These are phyloP conservation scores for Acanthiza pusilla DNA, from an alignment of 2,797 vertebrate genomes.

Conservation along the genomic window DNA sequence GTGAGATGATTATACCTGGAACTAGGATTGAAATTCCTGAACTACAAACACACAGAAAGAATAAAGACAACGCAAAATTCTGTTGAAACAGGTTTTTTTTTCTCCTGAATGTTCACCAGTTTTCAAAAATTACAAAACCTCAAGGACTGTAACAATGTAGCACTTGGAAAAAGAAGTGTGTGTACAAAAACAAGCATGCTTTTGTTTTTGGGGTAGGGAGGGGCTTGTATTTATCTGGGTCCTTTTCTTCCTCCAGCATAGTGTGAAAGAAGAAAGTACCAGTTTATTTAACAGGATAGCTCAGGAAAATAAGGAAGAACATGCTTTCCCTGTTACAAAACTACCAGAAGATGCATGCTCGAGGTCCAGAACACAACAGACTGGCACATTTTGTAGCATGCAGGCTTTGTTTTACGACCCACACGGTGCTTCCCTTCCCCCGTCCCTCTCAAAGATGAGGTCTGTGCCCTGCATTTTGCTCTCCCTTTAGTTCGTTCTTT, in stretches of 20 bases:
- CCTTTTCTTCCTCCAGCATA: not conserved
- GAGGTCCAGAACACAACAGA: not conserved
- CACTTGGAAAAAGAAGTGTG: not conserved
- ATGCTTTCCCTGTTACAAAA: slow-evolving; percentile 7
- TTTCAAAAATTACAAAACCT: slow-evolving; percentile 37
- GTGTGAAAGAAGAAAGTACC: not conserved
- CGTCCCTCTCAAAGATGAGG: not conserved
- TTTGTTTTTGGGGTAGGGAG: not conserved
- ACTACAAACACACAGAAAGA: not conserved
- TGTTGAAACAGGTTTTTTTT: not conserved
- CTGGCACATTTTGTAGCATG: slow-evolving; percentile 6
- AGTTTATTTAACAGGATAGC: not conserved
- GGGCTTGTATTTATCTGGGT: not conserved
- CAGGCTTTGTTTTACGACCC: not conserved
- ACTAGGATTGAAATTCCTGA: not conserved
- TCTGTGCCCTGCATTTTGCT: not conserved
- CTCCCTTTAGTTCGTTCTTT: not conserved
- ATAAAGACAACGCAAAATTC: not conserved
- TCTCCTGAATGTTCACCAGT: not conserved
- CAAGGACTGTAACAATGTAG: not conserved
- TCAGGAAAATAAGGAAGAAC: not conserved
- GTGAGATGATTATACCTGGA: not conserved
- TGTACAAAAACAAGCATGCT: slow-evolving; percentile 28
- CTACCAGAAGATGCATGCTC: not conserved
- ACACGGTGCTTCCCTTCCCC: not conserved